These are phyloP conservation scores for Manis crassicaudata DNA, from an alignment of 2,797 vertebrate genomes.

Conservation along the genomic window DNA sequence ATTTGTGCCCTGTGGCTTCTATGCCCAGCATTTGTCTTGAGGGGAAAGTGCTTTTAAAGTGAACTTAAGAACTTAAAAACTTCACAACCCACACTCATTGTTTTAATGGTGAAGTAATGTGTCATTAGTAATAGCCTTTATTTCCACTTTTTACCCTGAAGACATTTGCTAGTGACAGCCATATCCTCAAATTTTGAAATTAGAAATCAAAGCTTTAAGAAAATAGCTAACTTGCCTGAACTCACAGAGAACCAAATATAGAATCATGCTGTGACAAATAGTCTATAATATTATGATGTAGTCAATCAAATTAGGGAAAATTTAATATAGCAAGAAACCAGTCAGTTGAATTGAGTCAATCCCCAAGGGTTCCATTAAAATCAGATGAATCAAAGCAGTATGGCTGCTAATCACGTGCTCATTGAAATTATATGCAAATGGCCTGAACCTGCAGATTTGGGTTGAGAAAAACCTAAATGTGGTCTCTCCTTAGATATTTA, in stretches of 20 bases:
- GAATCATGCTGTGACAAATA: slow-evolving; percentile 25
- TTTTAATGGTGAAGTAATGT: not conserved
- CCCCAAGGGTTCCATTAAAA: slow-evolving; percentile 23
- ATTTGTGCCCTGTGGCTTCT: no score
- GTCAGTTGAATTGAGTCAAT: slow-evolving; percentile 34
- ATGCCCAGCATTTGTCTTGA: no score
- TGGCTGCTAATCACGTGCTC: slow-evolving; percentile 50
- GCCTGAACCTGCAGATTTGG: slow-evolving; percentile 28
- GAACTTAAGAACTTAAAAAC: not conserved
- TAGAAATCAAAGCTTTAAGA: slow-evolving; percentile 26
- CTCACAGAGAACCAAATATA: slow-evolving; percentile 8
- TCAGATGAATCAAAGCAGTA: slow-evolving; percentile 43
- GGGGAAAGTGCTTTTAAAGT: not conserved
- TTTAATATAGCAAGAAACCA: slow-evolving; percentile 51
- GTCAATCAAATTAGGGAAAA: slow-evolving; percentile 41
- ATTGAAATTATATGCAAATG: slow-evolving; percentile 45
- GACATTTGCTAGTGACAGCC: not conserved
- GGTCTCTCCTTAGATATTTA: slow-evolving; percentile 23
- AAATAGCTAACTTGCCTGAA: slow-evolving; percentile 38
- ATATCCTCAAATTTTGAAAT: not conserved
- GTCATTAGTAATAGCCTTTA: not conserved
- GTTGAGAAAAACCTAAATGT: not conserved
- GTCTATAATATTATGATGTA: not conserved
- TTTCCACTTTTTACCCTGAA: not conserved
- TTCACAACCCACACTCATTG: not conserved